These are phyloP conservation scores for Furcifer pardalis DNA, from an alignment of 2,797 vertebrate genomes.

Conservation along the genomic window DNA sequence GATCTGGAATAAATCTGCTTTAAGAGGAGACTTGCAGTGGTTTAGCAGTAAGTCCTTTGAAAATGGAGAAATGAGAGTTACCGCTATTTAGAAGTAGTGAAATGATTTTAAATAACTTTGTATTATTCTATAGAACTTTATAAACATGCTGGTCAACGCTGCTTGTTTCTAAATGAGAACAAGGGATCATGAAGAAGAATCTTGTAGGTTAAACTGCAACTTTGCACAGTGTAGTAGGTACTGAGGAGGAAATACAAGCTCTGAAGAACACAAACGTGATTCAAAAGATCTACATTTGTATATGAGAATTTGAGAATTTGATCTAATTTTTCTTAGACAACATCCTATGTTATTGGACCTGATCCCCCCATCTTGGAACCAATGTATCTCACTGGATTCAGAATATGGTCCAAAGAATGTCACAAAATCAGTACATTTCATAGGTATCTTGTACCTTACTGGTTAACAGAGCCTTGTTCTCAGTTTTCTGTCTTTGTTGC, in stretches of 20 bases:
- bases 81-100: not conserved
- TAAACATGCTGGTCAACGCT: not conserved
- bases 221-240: not conserved
- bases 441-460: not conserved
- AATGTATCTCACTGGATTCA: not conserved
- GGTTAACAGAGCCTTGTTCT: not conserved
- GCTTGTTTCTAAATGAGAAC: not conserved
- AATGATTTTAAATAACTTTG: not conserved
- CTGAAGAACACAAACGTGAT: constrained; percentile 3
- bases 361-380: not conserved
- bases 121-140: not conserved
- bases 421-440: not conserved
- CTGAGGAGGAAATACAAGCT: not conserved
- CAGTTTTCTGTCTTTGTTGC: not conserved
- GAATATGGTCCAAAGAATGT: not conserved
- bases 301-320: too few species aligned
- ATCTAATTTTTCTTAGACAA: too few species aligned
- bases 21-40: not conserved
- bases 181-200: not conserved
- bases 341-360: not conserved
- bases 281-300: not conserved
- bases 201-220: constrained; percentile 2
- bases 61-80: not conserved
- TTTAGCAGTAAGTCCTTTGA: not conserved
- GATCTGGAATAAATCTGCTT: not conserved